Percentiles rank a stretch among this genome's conserved stretches.
Conservation (phyloP, 2,888 invertebrate species). For the Pterobdella sp. region DNA sequence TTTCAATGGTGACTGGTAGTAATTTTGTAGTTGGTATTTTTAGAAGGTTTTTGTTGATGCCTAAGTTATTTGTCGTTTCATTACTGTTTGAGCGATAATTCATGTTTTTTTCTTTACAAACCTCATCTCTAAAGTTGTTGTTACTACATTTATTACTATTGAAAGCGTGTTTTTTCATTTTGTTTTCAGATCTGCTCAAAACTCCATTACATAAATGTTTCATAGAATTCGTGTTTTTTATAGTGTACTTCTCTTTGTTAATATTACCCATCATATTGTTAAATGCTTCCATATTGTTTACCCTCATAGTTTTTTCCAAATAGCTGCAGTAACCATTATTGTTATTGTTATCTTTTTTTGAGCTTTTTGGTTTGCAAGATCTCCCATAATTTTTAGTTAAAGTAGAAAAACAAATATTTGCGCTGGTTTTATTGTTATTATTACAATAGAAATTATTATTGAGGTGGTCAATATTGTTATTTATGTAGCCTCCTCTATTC, state of each 20-base stretch:
- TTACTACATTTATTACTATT: neutral
- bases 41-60: neutral
- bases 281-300: neutral
- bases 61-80: neutral
- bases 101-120: neutral
- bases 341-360: conserved; percentile 11
- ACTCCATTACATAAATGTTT: neutral
- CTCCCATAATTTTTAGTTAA: neutral
- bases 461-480: neutral
- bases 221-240: neutral
- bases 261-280: neutral
- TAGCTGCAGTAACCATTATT: neutral
- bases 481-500: neutral
- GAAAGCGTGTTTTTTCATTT: no score
- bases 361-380: neutral
- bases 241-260: conserved; percentile 4
- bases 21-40: neutral
- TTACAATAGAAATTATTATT: neutral
- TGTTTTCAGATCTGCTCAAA: no score
- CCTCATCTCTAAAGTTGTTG: neutral
- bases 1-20: no score
- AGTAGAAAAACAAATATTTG: neutral
- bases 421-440: neutral
- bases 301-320: no score
- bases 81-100: neutral